Base-by-base conservation (phyloP, 2,113 vertebrate genomes). In the Silurus asotus region DNA sequence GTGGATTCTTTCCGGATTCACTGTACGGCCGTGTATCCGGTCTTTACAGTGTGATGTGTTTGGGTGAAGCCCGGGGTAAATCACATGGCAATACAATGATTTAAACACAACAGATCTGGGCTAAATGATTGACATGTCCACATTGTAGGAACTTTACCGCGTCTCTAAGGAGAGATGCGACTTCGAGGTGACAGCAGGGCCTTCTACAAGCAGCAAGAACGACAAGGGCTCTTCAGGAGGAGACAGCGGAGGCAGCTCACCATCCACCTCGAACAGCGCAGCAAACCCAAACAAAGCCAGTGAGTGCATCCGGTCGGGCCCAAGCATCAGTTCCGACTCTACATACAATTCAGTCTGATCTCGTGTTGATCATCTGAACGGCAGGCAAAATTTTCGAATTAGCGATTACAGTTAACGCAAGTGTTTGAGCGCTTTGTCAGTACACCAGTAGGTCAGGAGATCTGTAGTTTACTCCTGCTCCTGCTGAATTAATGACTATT, bases 151-250 rank as follows among this genome's bases (percentile, higher is more conserved):
- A 86, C 95, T 99, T 69, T 99, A 94, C 92, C 96, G 97, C 4
- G 93, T 98, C 77, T 99, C 98, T 13, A 99, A 99, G 89, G 98
- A 98, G 91, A 96, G 94, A 87, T 93, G 93, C 0, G 96, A 98
- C 91, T 97, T 99, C 81, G 93, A 87, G 9, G 92, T 98, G 56
- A 93, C 85, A 0, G 93, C 95, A 0, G 94, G 94, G 8, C 90
- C 93, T 0, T 96, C 94, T 0, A 87, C 90, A 0, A 83, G 88
- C 59, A 88, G 74, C 25, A 82, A 84, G 76, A 95, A 97, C 0
- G 96, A 98, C 77, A 96, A 95, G n/a, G 93, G 93, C 78, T 97
- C 97, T 1, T 94, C 96, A 0, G 95, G 94, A 74, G 94, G 96
- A 0, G 96, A 98, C 92, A 98, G 96, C 0, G 95, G 94, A 10